Conservation (phyloP, 2,888 invertebrate genomes). For the Zaprionus bogoriensis region DNA sequence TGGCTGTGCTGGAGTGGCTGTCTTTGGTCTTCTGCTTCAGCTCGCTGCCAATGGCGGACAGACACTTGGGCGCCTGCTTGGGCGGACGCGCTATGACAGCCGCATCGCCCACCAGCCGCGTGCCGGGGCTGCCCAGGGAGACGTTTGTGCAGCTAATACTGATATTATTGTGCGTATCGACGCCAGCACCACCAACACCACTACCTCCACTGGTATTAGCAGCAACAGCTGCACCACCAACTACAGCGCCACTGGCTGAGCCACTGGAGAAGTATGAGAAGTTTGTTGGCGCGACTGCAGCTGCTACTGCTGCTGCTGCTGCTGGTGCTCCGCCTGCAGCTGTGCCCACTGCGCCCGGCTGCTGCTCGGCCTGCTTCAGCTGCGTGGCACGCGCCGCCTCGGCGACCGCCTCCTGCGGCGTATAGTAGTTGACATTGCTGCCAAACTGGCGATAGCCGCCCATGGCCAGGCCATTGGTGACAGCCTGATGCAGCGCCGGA, state of each 20-base stretch:
- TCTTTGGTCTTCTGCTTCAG: constrained; percentile 81
- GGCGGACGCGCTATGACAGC: constrained; percentile 80
- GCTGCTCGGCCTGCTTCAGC: constrained; percentile 39
- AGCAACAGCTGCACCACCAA: constrained; percentile 41
- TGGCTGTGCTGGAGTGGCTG: constrained; percentile 55
- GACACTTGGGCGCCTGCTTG: constrained; percentile 70
- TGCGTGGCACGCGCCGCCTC: constrained; percentile 76
- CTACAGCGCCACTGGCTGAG: constrained; percentile 29
- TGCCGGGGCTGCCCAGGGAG: constrained; percentile 53
- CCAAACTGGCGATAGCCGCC: constrained; percentile 80
- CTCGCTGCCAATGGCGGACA: constrained; percentile 83
- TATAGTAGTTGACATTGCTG: constrained; percentile 80
- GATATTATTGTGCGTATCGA: constrained; percentile 78
- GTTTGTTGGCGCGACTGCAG: too few species aligned
- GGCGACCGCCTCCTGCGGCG: constrained; percentile 80
- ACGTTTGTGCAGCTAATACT: constrained; percentile 80
- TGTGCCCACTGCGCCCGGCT: not conserved
- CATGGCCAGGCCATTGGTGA: constrained; percentile 80
- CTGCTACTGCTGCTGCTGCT: constrained; percentile 36
- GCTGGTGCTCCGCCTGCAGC: constrained; percentile 27
- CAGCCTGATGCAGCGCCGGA: constrained; percentile 84
- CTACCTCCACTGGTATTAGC: constrained; percentile 30
- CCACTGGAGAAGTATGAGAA: too few species aligned
- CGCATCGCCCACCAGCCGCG: constrained; percentile 73
- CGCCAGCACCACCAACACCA: constrained; percentile 20